These are phyloP conservation scores for Lutjanus campechanus DNA, from an alignment of 2,797 vertebrate genomes.

Conservation along the genomic window DNA sequence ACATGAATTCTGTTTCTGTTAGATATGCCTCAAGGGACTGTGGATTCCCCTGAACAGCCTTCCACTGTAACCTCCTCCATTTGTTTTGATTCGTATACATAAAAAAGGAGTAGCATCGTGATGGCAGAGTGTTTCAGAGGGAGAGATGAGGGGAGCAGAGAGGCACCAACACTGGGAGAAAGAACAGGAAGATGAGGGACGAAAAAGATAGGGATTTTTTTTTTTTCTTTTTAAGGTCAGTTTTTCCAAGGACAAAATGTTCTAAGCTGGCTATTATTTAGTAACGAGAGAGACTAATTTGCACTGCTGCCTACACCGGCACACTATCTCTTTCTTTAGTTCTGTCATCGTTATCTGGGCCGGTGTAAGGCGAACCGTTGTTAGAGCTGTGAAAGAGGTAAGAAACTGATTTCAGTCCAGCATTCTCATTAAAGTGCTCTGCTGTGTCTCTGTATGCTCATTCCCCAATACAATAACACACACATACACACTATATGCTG, in stretches of 20 bases:
- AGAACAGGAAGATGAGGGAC: conserved; percentile 9
- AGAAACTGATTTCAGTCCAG: conserved; percentile 11
- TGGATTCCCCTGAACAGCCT: background rate
- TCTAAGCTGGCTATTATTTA: conserved; percentile 10
- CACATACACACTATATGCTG: background rate
- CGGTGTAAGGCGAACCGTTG: conserved; percentile 4
- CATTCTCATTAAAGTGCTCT: background rate
- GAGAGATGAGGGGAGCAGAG: background rate
- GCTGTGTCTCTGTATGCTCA: background rate
- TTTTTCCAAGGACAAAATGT: conserved; percentile 28
- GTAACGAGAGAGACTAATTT: conserved; percentile 10
- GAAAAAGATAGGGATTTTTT: conserved; percentile 7
- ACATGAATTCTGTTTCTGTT: conserved; percentile 3
- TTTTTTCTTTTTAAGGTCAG: conserved; percentile 36
- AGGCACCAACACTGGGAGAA: background rate
- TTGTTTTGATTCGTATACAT: background rate
- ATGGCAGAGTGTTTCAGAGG: conserved; percentile 20
- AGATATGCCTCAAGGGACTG: conserved; percentile 1
- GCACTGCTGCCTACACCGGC: background rate
- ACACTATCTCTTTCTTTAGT: background rate
- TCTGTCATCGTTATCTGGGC: conserved; percentile 30
- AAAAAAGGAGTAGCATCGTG: background rate
- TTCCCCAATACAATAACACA: background rate
- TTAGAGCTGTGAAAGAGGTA: conserved; percentile 6
- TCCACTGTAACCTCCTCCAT: conserved; percentile 2